These are phyloP conservation scores for Mormyrus lacerda DNA, from an alignment of 2,113 vertebrate species.

Conservation along the genomic window DNA sequence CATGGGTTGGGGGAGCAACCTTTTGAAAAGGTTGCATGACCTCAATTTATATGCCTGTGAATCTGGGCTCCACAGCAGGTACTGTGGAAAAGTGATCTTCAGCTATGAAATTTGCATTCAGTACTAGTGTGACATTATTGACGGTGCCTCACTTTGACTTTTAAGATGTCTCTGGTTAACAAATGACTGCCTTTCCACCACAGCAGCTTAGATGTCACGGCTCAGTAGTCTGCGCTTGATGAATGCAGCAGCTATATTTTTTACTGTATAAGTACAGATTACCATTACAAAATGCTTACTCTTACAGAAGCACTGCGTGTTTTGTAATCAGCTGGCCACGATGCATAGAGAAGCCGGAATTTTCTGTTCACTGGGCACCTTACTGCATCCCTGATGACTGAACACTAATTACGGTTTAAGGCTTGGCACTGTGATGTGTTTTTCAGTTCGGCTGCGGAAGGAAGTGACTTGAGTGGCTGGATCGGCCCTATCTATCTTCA, in stretches of 20 bases:
- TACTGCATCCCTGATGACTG: background rate
- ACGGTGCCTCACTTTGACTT: background rate
- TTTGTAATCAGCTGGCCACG: background rate
- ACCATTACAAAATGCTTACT: background rate
- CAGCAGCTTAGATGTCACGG: background rate
- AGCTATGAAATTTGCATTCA: background rate
- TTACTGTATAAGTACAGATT: background rate
- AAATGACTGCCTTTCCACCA: background rate
- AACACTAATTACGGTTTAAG: background rate
- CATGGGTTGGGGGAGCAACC: background rate
- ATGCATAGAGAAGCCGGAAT: background rate
- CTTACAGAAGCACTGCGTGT: background rate
- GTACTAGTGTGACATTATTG: background rate
- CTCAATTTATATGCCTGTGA: background rate
- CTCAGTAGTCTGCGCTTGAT: background rate
- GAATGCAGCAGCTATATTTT: background rate
- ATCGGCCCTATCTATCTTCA: background rate
- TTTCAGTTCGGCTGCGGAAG: background rate
- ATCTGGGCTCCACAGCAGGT: background rate
- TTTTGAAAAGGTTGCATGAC: background rate
- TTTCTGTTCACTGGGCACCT: background rate
- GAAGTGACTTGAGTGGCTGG: background rate
- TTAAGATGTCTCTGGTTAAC: background rate
- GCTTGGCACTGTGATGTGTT: background rate
- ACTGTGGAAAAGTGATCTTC: background rate